Evolutionary conservation across 2,113 vertebrate genomes (phyloP).

Genomic region (Vanacampus margaritifer): DNA sequence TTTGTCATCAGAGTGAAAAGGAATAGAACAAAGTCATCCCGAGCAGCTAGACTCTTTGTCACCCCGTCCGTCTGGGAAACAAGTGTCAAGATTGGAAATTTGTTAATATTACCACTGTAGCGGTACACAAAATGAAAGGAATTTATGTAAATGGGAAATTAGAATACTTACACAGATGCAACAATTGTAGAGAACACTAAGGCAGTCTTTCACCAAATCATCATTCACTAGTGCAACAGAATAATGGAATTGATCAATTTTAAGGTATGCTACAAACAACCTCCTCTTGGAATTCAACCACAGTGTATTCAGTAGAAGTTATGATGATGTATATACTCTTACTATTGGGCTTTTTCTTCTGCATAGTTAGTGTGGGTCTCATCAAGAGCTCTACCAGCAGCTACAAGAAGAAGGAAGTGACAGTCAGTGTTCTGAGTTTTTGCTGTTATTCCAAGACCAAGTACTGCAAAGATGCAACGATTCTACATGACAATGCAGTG

Average conservation of each 20-base stretch:
- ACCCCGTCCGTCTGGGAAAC: conserved; percentile 83
- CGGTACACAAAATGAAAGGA: neutral
- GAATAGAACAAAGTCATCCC: conserved; percentile 91
- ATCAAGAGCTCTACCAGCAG: conserved; percentile 97
- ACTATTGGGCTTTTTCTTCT: conserved; percentile 93
- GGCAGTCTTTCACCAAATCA: conserved; percentile 91
- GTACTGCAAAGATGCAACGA: neutral
- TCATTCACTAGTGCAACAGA: conserved; percentile 82
- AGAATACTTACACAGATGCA: conserved; percentile 90
- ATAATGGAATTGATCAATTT: neutral
- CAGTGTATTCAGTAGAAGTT: neutral
- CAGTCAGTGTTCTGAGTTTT: neutral
- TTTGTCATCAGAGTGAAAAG: conserved; percentile 95
- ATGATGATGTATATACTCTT: conserved; percentile 58
- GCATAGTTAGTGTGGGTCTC: conserved; percentile 92
- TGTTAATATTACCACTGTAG: neutral
- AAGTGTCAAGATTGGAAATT: neutral
- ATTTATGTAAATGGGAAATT: neutral
- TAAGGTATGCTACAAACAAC: neutral
- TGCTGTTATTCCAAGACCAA: neutral
- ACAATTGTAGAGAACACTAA: conserved; percentile 94
- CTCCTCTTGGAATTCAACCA: neutral
- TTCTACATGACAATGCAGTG: neutral
- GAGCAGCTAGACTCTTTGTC: conserved; percentile 86
- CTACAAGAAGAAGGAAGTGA: conserved; percentile 55